These are phyloP conservation scores for Ladona fulva DNA, from an alignment of 1,140 invertebrate genomes.

Conservation along the genomic window DNA sequence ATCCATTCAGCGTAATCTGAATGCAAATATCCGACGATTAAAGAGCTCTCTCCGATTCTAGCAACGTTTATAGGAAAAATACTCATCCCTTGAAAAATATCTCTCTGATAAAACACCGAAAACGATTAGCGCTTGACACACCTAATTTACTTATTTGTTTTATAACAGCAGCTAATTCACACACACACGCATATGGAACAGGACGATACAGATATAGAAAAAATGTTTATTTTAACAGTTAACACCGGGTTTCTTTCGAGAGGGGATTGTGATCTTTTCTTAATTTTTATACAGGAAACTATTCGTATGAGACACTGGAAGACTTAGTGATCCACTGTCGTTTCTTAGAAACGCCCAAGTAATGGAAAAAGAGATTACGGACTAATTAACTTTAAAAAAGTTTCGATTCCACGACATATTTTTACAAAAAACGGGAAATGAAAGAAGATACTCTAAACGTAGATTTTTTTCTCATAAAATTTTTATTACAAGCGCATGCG, in stretches of 20 bases:
- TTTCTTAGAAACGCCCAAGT: neutral
- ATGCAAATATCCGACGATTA: neutral
- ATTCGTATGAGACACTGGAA: neutral
- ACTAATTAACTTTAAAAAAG: neutral
- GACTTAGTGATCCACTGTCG: neutral
- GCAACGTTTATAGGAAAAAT: neutral
- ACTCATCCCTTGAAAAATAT: neutral
- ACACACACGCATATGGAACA: neutral
- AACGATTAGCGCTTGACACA: neutral
- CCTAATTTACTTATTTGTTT: neutral
- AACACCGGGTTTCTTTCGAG: neutral
- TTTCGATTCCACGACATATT: neutral
- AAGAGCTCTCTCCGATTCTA: neutral
- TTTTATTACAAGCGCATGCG: neutral
- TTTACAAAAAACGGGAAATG: neutral
- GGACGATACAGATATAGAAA: neutral
- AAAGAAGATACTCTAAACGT: neutral
- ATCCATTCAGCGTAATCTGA: neutral
- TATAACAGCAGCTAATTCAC: neutral
- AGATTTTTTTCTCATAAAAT: neutral
- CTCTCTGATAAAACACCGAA: neutral
- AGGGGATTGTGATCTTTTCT: neutral
- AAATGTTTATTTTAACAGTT: neutral
- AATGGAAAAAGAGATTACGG: neutral
- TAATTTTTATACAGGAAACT: neutral